Percentiles rank a stretch among this genome's conserved stretches.
Conservation (phyloP, 2,113 vertebrate species). For the mouse (Mus musculus) region GRCm39 chr5:47117001-47117500, state of each 20-base stretch:
- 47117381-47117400: slow-evolving; percentile 49
- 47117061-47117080: slow-evolving; percentile 24
- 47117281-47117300: slow-evolving; percentile 61
- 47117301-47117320: slow-evolving; percentile 63
- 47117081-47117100: neutral
- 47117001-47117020: no score
- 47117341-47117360: slow-evolving; percentile 53
- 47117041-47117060: neutral
- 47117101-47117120: neutral
- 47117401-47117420: slow-evolving; percentile 48
- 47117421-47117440: neutral
- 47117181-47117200: neutral
- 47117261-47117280: slow-evolving; percentile 72
- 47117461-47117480: slow-evolving; percentile 8
- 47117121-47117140: slow-evolving; percentile 20
- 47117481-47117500: neutral
- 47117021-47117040: no score
- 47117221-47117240: slow-evolving; percentile 70
- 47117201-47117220: slow-evolving; percentile 65
- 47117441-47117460: slow-evolving; percentile 50
- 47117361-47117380: slow-evolving; percentile 69
- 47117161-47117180: neutral
- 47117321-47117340: slow-evolving; percentile 61
- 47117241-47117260: slow-evolving; percentile 45
- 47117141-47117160: neutral